phyloP scores from a whole-genome alignment of 2,113 vertebrate species.

The Pipa parva region DNA sequence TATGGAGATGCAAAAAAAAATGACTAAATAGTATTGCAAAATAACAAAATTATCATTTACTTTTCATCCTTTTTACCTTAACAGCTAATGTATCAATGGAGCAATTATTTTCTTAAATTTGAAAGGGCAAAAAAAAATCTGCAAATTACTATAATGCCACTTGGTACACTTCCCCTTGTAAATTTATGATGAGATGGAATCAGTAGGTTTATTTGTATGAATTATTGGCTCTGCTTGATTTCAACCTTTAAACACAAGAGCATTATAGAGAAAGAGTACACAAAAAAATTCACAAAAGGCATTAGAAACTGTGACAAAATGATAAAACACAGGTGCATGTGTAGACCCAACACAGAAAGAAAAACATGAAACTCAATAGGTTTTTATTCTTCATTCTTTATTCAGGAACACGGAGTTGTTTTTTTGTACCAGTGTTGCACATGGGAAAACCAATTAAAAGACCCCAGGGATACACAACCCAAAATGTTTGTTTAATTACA shows the following conservation, averaged over 20 bases:
- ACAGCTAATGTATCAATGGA: too few relatives aligned
- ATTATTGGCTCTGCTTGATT: not conserved
- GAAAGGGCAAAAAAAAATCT: too few relatives aligned
- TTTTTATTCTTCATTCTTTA: not conserved
- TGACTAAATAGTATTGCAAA: too few relatives aligned
- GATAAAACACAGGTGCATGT: conserved; percentile 25
- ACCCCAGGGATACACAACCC: conserved; percentile 10
- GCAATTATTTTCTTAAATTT: too few relatives aligned
- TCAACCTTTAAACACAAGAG: not conserved
- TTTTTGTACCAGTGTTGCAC: conserved; percentile 13
- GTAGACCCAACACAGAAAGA: conserved; percentile 2
- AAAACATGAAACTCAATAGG: not conserved
- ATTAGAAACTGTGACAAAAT: not conserved
- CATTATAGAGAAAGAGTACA: not conserved
- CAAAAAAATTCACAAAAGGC: not conserved
- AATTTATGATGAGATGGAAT: too few relatives aligned
- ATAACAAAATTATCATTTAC: too few relatives aligned
- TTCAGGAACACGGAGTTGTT: not conserved
- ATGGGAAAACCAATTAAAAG: conserved; percentile 6
- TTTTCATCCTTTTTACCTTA: too few relatives aligned
- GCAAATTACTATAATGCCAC: too few relatives aligned
- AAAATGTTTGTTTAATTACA: conserved; percentile 21
- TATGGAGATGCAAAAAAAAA: too few relatives aligned
- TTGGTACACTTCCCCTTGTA: too few relatives aligned
- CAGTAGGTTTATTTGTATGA: too few relatives aligned